A percentile compares a stretch with the other conserved stretches of the same genome.
phyloP scores from a whole-genome alignment of 2,113 vertebrate genomes.

The Pygoscelis antarcticus region DNA sequence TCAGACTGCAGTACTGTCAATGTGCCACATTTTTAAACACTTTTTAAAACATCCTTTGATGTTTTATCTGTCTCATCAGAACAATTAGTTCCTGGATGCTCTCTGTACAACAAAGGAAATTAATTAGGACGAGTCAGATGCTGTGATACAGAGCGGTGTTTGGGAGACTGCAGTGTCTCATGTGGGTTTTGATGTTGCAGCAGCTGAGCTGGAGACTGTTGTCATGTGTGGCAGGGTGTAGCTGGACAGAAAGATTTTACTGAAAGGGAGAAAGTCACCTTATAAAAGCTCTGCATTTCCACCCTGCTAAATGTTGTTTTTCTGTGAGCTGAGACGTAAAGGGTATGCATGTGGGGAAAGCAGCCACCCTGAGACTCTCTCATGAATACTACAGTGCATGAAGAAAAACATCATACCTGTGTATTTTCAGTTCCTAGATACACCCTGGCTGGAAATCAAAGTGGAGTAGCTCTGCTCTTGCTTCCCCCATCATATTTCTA shows the following conservation, averaged over 20 bases:
- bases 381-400: neutral
- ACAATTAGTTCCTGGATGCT: conserved; percentile 60
- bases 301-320: neutral
- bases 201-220: neutral
- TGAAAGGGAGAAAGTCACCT: neutral
- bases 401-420: neutral
- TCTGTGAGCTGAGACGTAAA: neutral
- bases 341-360: neutral
- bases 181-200: neutral
- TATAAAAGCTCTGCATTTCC: neutral
- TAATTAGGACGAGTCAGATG: conserved; percentile 65
- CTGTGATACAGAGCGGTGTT: neutral
- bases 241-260: neutral
- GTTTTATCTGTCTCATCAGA: conserved; percentile 64
- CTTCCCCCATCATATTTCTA: neutral
- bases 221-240: neutral
- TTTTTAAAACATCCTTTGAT: conserved; percentile 4
- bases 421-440: neutral
- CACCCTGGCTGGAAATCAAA: conserved; percentile 8
- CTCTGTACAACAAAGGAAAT: conserved; percentile 49
- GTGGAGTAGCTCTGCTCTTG: neutral
- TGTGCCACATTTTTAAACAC: neutral
- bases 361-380: neutral
- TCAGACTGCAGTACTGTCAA: neutral
- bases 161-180: neutral